Conservation (phyloP, 2,888 invertebrate genomes). For the Tetragonula carbonaria region DNA sequence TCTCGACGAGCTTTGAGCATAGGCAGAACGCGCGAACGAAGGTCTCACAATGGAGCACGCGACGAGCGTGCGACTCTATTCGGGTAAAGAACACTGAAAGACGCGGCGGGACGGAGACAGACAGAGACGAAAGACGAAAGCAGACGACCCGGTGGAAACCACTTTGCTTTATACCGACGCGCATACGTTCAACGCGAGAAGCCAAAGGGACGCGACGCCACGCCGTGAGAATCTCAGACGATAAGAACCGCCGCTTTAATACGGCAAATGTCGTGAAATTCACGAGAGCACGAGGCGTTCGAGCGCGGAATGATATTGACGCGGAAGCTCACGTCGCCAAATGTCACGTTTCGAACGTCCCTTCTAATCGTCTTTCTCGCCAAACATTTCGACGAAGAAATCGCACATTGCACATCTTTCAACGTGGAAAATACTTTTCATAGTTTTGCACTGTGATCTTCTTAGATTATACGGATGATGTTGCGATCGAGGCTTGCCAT, state of each 20-base stretch:
- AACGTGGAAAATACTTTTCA: no score
- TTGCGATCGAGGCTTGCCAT: no score
- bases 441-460: no score
- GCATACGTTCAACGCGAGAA: conserved; percentile 40
- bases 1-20: neutral
- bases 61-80: conserved; percentile 50
- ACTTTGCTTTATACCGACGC: conserved; percentile 52
- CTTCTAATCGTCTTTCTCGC: neutral
- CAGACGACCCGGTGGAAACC: conserved; percentile 48
- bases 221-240: conserved; percentile 22
- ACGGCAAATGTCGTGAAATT: conserved; percentile 44
- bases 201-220: neutral
- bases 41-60: conserved; percentile 39
- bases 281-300: conserved; percentile 14
- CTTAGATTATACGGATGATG: no score
- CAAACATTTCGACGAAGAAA: neutral
- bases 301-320: neutral
- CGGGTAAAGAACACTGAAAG: conserved; percentile 53
- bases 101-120: conserved; percentile 30
- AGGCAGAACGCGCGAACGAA: conserved; percentile 8
- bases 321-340: neutral
- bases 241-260: conserved; percentile 34
- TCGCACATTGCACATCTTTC: no score
- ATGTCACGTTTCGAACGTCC: neutral
- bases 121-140: conserved; percentile 41